Evolutionary conservation across 1,140 invertebrate genomes (phyloP).

Genomic region (Camponotus pennsylvanicus): DNA sequence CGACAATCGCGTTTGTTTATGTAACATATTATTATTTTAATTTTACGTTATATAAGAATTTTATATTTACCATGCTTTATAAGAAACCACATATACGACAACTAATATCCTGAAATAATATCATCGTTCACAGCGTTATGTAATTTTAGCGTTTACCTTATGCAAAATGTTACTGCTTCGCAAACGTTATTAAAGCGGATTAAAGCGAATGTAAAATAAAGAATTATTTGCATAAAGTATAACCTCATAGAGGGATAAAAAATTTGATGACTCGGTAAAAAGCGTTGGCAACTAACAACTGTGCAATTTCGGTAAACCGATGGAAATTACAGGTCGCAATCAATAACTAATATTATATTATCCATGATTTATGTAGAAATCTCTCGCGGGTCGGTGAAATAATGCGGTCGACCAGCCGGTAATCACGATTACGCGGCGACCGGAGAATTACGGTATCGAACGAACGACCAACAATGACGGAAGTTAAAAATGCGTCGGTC

Average conservation of each 20-base stretch:
- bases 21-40: background rate
- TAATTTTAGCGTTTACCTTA: background rate
- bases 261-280: conserved; percentile 26
- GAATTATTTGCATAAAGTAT: conserved; percentile 1
- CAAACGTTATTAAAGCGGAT: background rate
- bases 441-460: conserved; percentile 26
- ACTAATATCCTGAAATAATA: background rate
- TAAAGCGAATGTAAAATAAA: conserved; percentile 13
- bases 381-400: conserved; percentile 16
- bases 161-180: background rate
- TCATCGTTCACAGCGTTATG: background rate
- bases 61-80: background rate
- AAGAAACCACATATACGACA: background rate
- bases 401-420: conserved; percentile 18
- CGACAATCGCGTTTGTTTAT: background rate
- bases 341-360: conserved; percentile 39
- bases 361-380: conserved; percentile 42
- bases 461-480: background rate
- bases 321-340: conserved; percentile 2
- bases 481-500: conserved; percentile 11
- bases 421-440: conserved; percentile 42
- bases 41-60: background rate
- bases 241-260: background rate
- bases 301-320: background rate
- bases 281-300: conserved; percentile 3